Percentiles rank a stretch among this genome's conserved stretches.
phyloP scores from a whole-genome alignment of 2,113 vertebrate genomes.

The Cynopterus brachyotis region DNA sequence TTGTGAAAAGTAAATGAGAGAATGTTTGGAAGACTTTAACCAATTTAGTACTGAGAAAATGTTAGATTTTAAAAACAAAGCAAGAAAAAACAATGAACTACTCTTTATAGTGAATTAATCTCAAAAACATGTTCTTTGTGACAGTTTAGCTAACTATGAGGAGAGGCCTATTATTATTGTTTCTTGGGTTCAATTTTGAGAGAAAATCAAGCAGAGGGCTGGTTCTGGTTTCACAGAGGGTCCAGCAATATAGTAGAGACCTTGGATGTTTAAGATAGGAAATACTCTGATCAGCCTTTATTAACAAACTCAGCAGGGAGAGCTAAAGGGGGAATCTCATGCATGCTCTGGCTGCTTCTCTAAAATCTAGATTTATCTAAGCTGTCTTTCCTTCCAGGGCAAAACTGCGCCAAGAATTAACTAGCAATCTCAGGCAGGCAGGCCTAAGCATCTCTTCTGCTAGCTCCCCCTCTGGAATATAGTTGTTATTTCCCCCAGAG shows the following conservation, averaged over 20 bases:
- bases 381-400: neutral
- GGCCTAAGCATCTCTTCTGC: neutral
- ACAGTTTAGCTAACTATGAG: neutral
- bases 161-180: neutral
- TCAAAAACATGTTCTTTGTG: neutral
- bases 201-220: neutral
- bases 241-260: neutral
- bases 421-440: neutral
- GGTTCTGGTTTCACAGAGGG: neutral
- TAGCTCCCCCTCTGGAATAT: neutral
- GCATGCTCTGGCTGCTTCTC: neutral
- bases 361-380: neutral
- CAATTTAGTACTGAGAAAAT: neutral
- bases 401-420: neutral
- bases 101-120: neutral
- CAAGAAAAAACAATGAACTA: neutral
- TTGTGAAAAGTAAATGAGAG: neutral
- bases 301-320: neutral
- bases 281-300: neutral
- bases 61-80: neutral
- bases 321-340: neutral
- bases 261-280: neutral
- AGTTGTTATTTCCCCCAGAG: constrained; percentile 46
- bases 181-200: neutral
- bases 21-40: neutral